phyloP scores from a whole-genome alignment of 2,113 vertebrate species.

The Eleginops maclovinus region DNA sequence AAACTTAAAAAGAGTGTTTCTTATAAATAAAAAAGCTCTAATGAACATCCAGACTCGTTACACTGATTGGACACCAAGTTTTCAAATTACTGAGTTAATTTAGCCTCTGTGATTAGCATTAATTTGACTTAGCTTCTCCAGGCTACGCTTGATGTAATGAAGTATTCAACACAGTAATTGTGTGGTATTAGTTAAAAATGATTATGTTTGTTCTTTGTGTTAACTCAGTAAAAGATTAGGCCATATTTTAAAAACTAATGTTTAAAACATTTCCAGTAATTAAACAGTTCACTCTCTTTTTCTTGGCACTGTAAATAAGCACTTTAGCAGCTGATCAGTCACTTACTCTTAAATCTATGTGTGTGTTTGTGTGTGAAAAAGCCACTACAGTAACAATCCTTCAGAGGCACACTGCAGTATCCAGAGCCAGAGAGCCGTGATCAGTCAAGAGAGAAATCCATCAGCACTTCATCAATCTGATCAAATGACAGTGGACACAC shows the following conservation, averaged over 20 bases:
- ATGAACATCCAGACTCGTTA: neutral
- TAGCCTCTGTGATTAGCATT: neutral
- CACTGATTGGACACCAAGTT: neutral
- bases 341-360: neutral
- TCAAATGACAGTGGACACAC: conserved; percentile 38
- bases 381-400: neutral
- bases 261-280: neutral
- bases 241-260: neutral
- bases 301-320: neutral
- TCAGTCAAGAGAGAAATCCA: conserved; percentile 58
- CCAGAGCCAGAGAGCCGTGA: conserved; percentile 29
- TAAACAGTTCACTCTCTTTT: neutral
- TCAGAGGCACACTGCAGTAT: neutral
- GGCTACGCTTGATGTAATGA: neutral
- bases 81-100: neutral
- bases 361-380: neutral
- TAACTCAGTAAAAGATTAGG: neutral
- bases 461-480: conserved; percentile 58
- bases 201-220: neutral
- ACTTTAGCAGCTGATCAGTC: neutral
- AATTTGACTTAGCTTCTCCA: neutral
- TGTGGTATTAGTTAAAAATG: neutral
- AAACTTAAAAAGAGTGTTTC: neutral
- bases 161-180: neutral
- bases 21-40: neutral